phyloP scores from a whole-genome alignment of 1,140 invertebrate genomes.

The Heliconius melpomene region DNA sequence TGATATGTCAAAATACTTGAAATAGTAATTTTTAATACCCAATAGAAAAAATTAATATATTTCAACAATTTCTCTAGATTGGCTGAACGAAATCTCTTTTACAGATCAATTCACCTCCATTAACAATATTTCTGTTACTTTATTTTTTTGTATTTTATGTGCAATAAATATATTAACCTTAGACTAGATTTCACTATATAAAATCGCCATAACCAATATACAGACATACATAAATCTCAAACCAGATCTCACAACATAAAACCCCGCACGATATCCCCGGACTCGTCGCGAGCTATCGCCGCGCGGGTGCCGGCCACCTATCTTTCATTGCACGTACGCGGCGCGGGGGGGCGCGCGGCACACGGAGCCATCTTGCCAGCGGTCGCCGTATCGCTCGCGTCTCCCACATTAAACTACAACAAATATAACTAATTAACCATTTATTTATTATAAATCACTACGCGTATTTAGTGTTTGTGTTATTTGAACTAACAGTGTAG shows the following conservation, averaged over 20 bases:
- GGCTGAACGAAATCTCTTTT: no score
- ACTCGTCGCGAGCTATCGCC: slow-evolving; percentile 51
- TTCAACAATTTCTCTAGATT: no score
- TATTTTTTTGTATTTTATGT: no score
- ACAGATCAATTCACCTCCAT: no score
- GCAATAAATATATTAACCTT: no score
- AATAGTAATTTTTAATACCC: no score
- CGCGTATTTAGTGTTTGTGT: slow-evolving; percentile 49
- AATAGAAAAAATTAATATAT: no score
- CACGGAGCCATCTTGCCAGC: slow-evolving; percentile 79
- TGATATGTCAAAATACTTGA: no score
- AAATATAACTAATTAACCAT: slow-evolving; percentile 64
- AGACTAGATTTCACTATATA: neutral
- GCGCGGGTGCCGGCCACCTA: slow-evolving; percentile 68
- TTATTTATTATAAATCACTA: slow-evolving; percentile 63
- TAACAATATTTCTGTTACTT: no score
- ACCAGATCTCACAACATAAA: slow-evolving; percentile 25
- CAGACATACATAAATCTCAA: neutral
- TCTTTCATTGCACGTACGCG: slow-evolving; percentile 80
- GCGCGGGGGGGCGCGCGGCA: slow-evolving; percentile 62
- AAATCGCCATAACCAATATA: neutral
- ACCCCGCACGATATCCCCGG: slow-evolving; percentile 48
- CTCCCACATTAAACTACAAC: slow-evolving; percentile 66
- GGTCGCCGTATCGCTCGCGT: slow-evolving; percentile 74
- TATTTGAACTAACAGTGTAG: slow-evolving; percentile 38